These are phyloP conservation scores for Linyphia triangularis DNA, from an alignment of 2,888 invertebrate genomes.

Conservation along the genomic window DNA sequence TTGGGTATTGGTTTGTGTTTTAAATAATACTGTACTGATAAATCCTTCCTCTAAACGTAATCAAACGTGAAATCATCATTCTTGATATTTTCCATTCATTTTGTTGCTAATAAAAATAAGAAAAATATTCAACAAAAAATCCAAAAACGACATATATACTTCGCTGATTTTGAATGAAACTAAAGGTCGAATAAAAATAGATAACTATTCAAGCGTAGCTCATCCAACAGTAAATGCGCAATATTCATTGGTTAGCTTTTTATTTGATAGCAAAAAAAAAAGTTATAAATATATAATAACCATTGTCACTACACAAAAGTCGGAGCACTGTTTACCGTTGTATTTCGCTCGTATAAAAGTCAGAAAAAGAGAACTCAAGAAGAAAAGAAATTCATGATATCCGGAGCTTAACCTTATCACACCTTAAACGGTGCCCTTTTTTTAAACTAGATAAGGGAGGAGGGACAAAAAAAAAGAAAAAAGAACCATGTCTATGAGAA, in stretches of 20 bases:
- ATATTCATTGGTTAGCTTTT: slow-evolving; percentile 19
- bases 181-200: neutral
- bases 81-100: no score
- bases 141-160: no score
- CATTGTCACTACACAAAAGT: slow-evolving; percentile 16
- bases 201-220: neutral
- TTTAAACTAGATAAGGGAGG: slow-evolving; percentile 9
- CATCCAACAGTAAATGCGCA: neutral
- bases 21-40: no score
- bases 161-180: neutral
- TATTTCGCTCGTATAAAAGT: slow-evolving; percentile 12
- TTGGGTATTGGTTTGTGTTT: no score
- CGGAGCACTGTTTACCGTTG: slow-evolving; percentile 60
- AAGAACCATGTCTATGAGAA: slow-evolving; percentile 22
- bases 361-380: neutral
- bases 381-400: slow-evolving; percentile 32
- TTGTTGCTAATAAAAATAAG: no score
- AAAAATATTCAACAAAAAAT: no score
- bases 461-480: neutral
- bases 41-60: no score
- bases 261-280: neutral
- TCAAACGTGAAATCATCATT: no score
- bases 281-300: slow-evolving; percentile 47
- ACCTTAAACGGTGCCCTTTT: slow-evolving; percentile 45
- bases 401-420: slow-evolving; percentile 59